Conservation (phyloP, 2,888 invertebrate genomes). For the Carcina quercana region DNA sequence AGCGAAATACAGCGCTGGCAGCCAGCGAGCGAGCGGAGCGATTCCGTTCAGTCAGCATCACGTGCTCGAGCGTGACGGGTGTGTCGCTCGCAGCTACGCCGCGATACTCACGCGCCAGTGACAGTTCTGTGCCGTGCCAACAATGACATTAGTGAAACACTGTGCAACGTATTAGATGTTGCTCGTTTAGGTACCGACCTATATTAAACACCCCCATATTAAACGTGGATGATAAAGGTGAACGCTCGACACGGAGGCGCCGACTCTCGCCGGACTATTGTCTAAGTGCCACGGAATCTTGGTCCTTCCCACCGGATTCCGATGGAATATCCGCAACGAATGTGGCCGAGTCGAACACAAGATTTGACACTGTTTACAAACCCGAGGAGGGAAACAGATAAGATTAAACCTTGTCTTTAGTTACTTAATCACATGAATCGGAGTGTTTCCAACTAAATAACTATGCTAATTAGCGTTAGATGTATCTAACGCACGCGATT, state of each 20-base stretch:
- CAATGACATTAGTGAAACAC: slow-evolving; percentile 52
- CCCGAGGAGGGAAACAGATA: slow-evolving; percentile 48
- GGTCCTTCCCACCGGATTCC: slow-evolving; percentile 71
- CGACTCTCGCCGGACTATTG: slow-evolving; percentile 70
- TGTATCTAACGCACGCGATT: slow-evolving; percentile 26
- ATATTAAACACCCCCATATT: no score
- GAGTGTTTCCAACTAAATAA: slow-evolving; percentile 22
- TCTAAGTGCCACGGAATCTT: slow-evolving; percentile 72
- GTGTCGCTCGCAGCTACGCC: slow-evolving; percentile 33
- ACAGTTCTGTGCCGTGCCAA: slow-evolving; percentile 59
- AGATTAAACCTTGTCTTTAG: slow-evolving; percentile 38
- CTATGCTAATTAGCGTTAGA: slow-evolving; percentile 18
- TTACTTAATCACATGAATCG: no score
- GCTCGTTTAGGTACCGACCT: no score
- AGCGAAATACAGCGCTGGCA: slow-evolving; percentile 68
- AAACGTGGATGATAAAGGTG: slow-evolving; percentile 63
- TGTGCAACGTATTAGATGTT: slow-evolving; percentile 57
- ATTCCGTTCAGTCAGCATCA: slow-evolving; percentile 62
- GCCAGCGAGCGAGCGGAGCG: slow-evolving; percentile 36
- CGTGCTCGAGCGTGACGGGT: slow-evolving; percentile 52
- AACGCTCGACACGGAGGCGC: slow-evolving; percentile 72
- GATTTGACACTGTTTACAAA: slow-evolving; percentile 49
- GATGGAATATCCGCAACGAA: slow-evolving; percentile 60
- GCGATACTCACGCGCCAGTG: slow-evolving; percentile 62
- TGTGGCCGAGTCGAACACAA: slow-evolving; percentile 53